Evolutionary conservation across 2,113 vertebrate genomes (phyloP).

Genomic region (Scomber scombrus): DNA sequence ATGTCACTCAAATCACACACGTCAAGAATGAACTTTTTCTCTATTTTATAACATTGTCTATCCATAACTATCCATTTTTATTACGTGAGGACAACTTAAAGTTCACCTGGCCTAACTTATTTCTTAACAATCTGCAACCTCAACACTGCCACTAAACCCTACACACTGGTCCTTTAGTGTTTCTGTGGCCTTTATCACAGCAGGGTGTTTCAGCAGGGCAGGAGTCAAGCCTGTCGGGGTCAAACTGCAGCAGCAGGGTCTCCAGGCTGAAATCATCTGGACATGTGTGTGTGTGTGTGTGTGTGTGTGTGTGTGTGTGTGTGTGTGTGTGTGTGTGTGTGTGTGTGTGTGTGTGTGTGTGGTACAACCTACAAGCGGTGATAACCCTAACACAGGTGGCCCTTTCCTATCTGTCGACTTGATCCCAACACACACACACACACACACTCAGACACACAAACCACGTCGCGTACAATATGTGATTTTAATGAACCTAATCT

Average conservation of each 20-base stretch:
- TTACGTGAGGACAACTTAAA: too few relatives aligned
- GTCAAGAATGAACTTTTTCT: too few relatives aligned
- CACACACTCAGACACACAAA: constrained; percentile 40
- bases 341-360: constrained; percentile 20
- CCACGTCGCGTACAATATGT: constrained; percentile 81
- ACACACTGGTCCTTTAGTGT: constrained; percentile 2
- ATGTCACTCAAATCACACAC: too few relatives aligned
- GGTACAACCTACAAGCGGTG: constrained; percentile 47
- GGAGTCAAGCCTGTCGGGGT: constrained; percentile 52
- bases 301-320: constrained; percentile 25
- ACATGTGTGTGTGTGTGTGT: constrained; percentile 16
- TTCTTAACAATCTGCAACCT: too few relatives aligned
- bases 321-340: constrained; percentile 22
- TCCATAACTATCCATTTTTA: too few relatives aligned
- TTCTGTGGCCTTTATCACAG: constrained; percentile 50
- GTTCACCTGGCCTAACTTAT: too few relatives aligned
- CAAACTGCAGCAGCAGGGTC: constrained; percentile 48
- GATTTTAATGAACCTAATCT: constrained; percentile 93
- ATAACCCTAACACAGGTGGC: constrained; percentile 60
- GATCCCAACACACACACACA: constrained; percentile 54
- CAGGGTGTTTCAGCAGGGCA: constrained; percentile 8
- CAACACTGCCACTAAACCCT: too few relatives aligned
- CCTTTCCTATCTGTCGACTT: constrained; percentile 64
- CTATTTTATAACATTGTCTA: too few relatives aligned
- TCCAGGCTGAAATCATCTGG: constrained; percentile 26